Conservation (phyloP, 2,797 vertebrate genomes). For the Champsocephalus gunnari region DNA sequence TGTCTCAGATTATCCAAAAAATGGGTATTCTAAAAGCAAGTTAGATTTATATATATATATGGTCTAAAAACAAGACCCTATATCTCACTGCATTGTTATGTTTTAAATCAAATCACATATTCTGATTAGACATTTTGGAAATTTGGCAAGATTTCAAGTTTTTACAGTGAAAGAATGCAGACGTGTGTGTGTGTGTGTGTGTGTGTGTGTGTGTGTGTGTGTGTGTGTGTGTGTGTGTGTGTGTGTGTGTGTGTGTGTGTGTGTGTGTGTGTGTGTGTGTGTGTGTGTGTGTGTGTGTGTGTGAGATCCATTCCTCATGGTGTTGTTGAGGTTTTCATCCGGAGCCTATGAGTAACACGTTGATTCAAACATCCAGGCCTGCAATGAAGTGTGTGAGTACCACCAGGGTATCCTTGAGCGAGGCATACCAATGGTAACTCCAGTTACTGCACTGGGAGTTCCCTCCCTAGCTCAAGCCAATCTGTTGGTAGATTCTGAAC, state of each 20-base stretch:
- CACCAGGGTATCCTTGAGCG: background rate
- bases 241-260: background rate
- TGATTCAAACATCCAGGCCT: conserved; percentile 7
- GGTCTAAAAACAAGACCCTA: no score
- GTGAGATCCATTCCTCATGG: conserved; percentile 66
- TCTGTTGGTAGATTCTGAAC: no score
- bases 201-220: conserved; percentile 7
- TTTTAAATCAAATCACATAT: no score
- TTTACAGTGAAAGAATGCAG: background rate
- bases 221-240: conserved; percentile 4
- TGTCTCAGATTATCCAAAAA: no score
- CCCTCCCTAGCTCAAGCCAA: no score
- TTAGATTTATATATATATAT: no score
- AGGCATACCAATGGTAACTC: background rate
- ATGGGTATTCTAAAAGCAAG: no score
- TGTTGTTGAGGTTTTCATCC: conserved; percentile 34
- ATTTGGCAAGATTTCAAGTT: no score
- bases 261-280: background rate
- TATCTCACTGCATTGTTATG: no score
- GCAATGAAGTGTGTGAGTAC: background rate
- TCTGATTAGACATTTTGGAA: no score
- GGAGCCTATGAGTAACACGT: conserved; percentile 3
- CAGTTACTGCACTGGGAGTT: background rate
- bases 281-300: background rate
- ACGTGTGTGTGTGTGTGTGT: background rate